Evolutionary conservation across 2,888 invertebrate genomes (phyloP), one percentile per base, ranked within the genome.

Genomic region (Cerceris rybyensis): DNA sequence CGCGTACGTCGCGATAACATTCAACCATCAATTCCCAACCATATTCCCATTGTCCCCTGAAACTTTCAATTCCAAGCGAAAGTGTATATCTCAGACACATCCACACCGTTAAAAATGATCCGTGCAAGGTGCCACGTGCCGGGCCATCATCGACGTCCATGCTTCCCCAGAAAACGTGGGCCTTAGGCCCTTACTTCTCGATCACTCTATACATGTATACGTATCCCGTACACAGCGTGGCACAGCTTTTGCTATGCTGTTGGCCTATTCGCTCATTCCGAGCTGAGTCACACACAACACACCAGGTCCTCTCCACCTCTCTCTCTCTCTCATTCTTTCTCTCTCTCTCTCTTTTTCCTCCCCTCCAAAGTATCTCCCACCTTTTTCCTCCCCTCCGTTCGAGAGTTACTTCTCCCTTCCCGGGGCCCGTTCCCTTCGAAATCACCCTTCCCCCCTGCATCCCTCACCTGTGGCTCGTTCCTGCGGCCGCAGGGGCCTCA

Each of bases 221-320:
- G 77, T 83, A 75, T 75, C 80, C 70, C 58, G 80, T 71, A 75
- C 71, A 80, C 79, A 72, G 80, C 75, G 76, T 83, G 78, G 74
- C 76, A 75, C 59, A 77, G 85, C 84, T 86, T 87, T 86, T 82
- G 85, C 81, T 80, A 82, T 84, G 80, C 74, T 80, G 85, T 83
- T 86, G 86, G 88, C 82, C 88, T 89, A 88, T 89, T 88, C 88
- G 88, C 81, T 87, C 85, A 84, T 88, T 88, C 83, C 83, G 78
- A 80, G 86, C 87, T 90, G 90, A 90, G 89, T 90, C 90, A 90
- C 88, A 88, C 87, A 82, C 83, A 84, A 81, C 72, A 67, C 87
- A 43, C 72, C 70, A 61, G 67, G 76, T 84, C 75, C 28, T 77
- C 83, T 78, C 84, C 66, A 72, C 78, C 75, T 78, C 71, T 78